Conservation (phyloP, 2,888 invertebrate genomes). For the Chaetogeoica ovagalla region DNA sequence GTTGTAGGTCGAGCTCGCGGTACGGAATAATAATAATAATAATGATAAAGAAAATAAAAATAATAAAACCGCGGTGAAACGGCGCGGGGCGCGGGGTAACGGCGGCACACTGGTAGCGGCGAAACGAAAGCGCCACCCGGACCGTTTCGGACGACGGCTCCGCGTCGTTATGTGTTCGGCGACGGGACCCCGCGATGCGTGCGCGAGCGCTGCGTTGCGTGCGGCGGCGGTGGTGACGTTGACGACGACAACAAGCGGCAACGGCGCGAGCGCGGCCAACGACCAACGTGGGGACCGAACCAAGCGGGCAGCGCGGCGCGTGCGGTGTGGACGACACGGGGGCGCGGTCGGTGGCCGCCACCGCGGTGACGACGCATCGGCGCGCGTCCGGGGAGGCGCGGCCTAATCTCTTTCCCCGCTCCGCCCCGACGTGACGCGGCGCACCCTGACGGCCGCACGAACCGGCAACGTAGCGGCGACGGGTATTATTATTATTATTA, state of each 20-base stretch:
- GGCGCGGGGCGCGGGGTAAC: constrained; percentile 2
- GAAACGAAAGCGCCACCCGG: constrained; percentile 51
- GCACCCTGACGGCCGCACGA: constrained; percentile 12
- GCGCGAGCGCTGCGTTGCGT: constrained; percentile 26
- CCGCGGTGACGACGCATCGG: too few relatives aligned
- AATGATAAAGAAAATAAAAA: constrained; percentile 6
- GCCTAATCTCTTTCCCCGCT: too few relatives aligned
- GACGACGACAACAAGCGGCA: constrained; percentile 24
- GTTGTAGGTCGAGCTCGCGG: constrained; percentile 1
- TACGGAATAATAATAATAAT: constrained; percentile 23
- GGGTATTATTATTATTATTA: too few relatives aligned
- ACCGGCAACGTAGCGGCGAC: constrained; percentile 8
- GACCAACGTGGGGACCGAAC: constrained; percentile 13
- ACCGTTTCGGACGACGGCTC: constrained; percentile 51
- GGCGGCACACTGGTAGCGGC: constrained; percentile 21
- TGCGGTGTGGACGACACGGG: background rate
- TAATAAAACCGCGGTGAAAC: background rate
- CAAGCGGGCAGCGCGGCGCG: background rate
- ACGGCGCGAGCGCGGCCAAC: constrained; percentile 34
- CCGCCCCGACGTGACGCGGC: background rate
- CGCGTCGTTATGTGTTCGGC: constrained; percentile 29
- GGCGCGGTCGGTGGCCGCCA: too few relatives aligned
- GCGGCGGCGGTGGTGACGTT: background rate
- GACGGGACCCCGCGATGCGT: constrained; percentile 15
- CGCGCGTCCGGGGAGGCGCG: too few relatives aligned